Evolutionary conservation across 2,113 vertebrate species (phyloP).

Genomic region (Hyperoodon ampullatus): DNA sequence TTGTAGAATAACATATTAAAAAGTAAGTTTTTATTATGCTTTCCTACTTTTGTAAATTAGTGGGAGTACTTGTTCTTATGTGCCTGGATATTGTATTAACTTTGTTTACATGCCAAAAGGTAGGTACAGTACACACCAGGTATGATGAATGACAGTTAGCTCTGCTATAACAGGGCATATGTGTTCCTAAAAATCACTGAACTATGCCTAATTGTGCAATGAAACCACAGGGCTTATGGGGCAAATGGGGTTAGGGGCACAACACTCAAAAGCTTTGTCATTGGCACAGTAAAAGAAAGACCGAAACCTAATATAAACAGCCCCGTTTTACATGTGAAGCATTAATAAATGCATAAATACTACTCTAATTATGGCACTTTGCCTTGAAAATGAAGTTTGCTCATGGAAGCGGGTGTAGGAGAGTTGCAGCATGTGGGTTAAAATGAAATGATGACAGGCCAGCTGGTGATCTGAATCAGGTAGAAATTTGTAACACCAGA

Average conservation of each 20-base stretch:
- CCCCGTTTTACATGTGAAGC: neutral
- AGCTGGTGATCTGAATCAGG: neutral
- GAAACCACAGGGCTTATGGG: neutral
- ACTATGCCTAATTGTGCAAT: neutral
- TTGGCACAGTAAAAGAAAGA: neutral
- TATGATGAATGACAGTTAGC: neutral
- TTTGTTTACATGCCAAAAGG: neutral
- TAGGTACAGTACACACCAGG: neutral
- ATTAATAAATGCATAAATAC: neutral
- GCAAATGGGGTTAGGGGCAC: neutral
- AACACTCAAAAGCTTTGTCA: neutral
- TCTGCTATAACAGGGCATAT: neutral
- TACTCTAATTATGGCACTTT: neutral
- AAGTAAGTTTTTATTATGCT: neutral
- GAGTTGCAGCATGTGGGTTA: neutral
- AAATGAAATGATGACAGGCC: neutral
- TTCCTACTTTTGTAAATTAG: slow-evolving; percentile 1
- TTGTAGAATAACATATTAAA: neutral
- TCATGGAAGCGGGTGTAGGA: neutral
- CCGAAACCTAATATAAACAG: neutral
- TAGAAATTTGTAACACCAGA: neutral
- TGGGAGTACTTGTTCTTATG: neutral
- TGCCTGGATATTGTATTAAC: neutral
- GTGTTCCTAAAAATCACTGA: neutral
- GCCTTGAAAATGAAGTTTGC: neutral